Evolutionary conservation across 1,140 invertebrate genomes (phyloP), one percentile per base, ranked within the genome.

Genomic region (Diprion similis): DNA sequence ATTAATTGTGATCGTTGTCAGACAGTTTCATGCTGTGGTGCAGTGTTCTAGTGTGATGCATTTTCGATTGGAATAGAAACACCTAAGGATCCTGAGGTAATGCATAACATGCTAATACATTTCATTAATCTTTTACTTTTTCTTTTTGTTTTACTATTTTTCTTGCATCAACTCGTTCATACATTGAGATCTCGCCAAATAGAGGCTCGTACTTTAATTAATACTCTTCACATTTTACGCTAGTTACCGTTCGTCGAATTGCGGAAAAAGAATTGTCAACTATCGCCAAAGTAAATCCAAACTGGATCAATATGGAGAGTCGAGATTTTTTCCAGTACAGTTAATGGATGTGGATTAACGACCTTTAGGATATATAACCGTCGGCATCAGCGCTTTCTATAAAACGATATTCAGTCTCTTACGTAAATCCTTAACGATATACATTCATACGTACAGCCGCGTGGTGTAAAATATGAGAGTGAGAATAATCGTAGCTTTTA

Each of bases 331-430:
- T 59, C 51, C 51, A 15, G 51, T 17, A 59, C 51, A 8, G n/a
- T 59, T 59, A 13, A 59, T 59, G 51, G 51, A 59, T 59, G 11
- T 59, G 51, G 51, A 59, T 59, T 59, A 59, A 59, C 51, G 51
- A 59, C 51, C 51, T 59, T 59, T 59, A 17, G 6, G n/a, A 59
- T 59, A 59, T 59, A 59, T 17, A 59, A 17, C n/a, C n/a, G 51
- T 59, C 51, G 51, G 11, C 11, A 17, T 59, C 6, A 17, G 51
- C 51, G 51, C 51, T 59, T 59, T 59, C 51, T 59, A 59, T 59
- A 59, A 59, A 13, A 17, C 51, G 51, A 59, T 15, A 59, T 59
- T 59, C 51, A 59, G 51, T 59, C 51, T 59, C 51, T 59, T 59
- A 59, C 51, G 51, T 59, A 59, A 59, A 59, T 59, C 6, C 6